Percentiles rank a stretch among this genome's conserved stretches.
Evolutionary conservation across 2,888 invertebrate species (phyloP).

Genomic region (Lycocerus yunnanus): DNA sequence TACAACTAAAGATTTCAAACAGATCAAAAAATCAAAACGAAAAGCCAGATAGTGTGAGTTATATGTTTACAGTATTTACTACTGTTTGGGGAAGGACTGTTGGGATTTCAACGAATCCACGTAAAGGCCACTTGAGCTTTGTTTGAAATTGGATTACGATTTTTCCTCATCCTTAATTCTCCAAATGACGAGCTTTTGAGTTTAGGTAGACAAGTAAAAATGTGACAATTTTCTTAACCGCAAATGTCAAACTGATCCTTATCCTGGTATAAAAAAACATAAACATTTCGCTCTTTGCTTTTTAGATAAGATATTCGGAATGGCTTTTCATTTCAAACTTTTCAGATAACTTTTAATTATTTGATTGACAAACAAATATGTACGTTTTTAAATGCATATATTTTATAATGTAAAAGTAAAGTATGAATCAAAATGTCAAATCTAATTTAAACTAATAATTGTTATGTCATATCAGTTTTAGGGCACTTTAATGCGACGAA

Average conservation of each 20-base stretch:
- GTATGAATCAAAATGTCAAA: too few relatives aligned
- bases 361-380: too few relatives aligned
- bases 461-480: too few relatives aligned
- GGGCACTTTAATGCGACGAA: too few relatives aligned
- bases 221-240: conserved; percentile 8
- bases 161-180: conserved; percentile 26
- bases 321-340: not conserved
- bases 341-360: not conserved
- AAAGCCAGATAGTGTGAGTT: conserved; percentile 44
- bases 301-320: not conserved
- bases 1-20: not conserved
- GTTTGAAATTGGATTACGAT: conserved; percentile 52
- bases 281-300: not conserved
- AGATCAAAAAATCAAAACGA: conserved; percentile 21
- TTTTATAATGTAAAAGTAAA: too few relatives aligned
- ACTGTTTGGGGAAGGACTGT: conserved; percentile 47
- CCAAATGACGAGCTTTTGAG: conserved; percentile 27
- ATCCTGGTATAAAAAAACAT: not conserved
- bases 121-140: conserved; percentile 55
- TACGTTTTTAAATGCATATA: too few relatives aligned
- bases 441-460: too few relatives aligned
- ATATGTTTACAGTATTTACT: conserved; percentile 50
- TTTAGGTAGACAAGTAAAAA: conserved; percentile 14
- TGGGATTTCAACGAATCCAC: conserved; percentile 53
- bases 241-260: not conserved